phyloP scores from a whole-genome alignment of 2,797 vertebrate genomes.

The Apogon hyalosoma region DNA sequence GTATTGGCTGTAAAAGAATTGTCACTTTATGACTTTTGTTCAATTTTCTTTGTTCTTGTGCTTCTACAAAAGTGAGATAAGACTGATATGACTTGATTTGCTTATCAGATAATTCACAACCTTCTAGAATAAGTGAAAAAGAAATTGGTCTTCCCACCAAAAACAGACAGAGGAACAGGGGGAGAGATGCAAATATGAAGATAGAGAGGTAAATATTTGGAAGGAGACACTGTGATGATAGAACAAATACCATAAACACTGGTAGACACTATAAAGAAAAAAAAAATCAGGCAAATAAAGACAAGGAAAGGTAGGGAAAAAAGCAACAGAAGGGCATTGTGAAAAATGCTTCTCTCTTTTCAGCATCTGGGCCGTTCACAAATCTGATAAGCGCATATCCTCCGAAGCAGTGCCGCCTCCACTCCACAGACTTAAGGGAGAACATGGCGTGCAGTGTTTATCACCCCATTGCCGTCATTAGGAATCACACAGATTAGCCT shows the following conservation, averaged over 20 bases:
- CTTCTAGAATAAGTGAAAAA: slow-evolving; percentile 15
- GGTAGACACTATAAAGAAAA: background rate
- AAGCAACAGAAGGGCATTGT: slow-evolving; percentile 38
- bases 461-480: slow-evolving; percentile 69
- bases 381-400: slow-evolving; percentile 70
- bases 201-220: slow-evolving; percentile 11
- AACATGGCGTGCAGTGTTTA: slow-evolving; percentile 69
- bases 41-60: slow-evolving; percentile 1
- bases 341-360: slow-evolving; percentile 41
- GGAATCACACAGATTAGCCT: slow-evolving; percentile 77
- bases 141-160: slow-evolving; percentile 9
- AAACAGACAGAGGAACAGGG: background rate
- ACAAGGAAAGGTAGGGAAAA: slow-evolving; percentile 31
- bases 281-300: slow-evolving; percentile 14
- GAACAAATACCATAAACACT: slow-evolving; percentile 12
- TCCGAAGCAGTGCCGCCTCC: slow-evolving; percentile 40
- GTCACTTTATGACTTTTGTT: no score
- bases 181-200: background rate
- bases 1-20: no score
- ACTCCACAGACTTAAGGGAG: slow-evolving; percentile 55
- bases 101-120: slow-evolving; percentile 9
- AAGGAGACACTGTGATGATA: slow-evolving; percentile 22
- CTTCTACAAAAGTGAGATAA: slow-evolving; percentile 9
- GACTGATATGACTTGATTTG: slow-evolving; percentile 16
- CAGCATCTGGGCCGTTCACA: slow-evolving; percentile 36